phyloP scores from a whole-genome alignment of 2,888 invertebrate genomes.

The Lasioglossum villosulum region DNA sequence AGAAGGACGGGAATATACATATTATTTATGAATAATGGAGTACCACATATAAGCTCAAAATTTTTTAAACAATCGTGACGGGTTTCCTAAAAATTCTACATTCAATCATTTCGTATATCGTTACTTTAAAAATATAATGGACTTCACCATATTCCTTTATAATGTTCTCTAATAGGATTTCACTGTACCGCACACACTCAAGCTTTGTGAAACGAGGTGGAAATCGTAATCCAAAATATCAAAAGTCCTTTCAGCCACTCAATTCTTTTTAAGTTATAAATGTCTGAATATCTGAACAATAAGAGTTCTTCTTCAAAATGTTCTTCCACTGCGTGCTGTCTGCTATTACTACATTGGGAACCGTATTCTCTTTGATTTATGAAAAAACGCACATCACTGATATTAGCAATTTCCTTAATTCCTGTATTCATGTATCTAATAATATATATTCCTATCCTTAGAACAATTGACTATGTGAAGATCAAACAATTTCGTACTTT shows the following conservation, averaged over 20 bases:
- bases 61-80: background rate
- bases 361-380: background rate
- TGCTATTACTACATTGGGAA: background rate
- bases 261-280: background rate
- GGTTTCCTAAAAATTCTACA: background rate
- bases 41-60: background rate
- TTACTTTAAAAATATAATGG: background rate
- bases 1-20: background rate
- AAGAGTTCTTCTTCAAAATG: background rate
- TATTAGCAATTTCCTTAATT: background rate
- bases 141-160: background rate
- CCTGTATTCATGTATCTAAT: background rate
- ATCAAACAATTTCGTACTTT: too few relatives aligned
- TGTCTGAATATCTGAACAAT: background rate
- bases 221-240: conserved; percentile 5
- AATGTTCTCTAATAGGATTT: background rate
- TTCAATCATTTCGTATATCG: background rate
- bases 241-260: background rate
- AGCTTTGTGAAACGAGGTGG: background rate
- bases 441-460: background rate
- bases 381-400: background rate
- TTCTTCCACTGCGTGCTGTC: background rate
- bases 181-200: background rate
- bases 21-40: background rate
- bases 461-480: too few relatives aligned